Evolutionary conservation across 2,888 invertebrate genomes (phyloP).

Genomic region (Leucoma salicis): DNA sequence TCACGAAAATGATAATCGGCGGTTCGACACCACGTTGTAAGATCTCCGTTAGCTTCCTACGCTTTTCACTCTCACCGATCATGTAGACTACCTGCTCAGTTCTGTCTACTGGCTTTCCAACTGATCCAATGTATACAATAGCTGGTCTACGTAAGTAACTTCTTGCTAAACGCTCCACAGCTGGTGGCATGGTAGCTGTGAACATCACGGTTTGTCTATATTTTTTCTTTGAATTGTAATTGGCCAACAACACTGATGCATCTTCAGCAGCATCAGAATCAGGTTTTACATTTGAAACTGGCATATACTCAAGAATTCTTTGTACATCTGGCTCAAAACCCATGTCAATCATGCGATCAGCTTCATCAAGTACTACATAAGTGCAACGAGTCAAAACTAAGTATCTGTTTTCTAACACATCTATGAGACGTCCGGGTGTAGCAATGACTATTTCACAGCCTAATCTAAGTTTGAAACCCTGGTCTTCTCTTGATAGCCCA

Average conservation of each 20-base stretch:
- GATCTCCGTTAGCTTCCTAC: conserved; percentile 97
- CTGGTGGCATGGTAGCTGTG: conserved; percentile 99
- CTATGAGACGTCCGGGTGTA: conserved; percentile 99
- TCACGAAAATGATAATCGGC: conserved; percentile 99
- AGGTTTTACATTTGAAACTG: conserved; percentile 98
- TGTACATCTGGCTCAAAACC: conserved; percentile 99
- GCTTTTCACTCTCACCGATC: conserved; percentile 97
- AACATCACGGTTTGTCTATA: conserved; percentile 99
- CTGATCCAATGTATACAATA: conserved; percentile 97
- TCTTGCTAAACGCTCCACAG: conserved; percentile 97
- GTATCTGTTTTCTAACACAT: conserved; percentile 98
- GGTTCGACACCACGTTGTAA: conserved; percentile 94
- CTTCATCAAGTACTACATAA: conserved; percentile 97
- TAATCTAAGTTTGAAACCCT: conserved; percentile 96
- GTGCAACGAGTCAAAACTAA: conserved; percentile 98
- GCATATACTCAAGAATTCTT: conserved; percentile 98
- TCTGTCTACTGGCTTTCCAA: conserved; percentile 98
- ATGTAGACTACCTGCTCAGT: conserved; percentile 98
- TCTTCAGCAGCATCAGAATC: conserved; percentile 99
- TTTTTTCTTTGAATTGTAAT: conserved; percentile 97
- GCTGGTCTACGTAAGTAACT: conserved; percentile 97
- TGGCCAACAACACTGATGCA: conserved; percentile 92
- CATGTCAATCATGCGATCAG: conserved; percentile 99
- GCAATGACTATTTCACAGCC: conserved; percentile 99
- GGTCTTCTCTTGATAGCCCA: conserved; percentile 97